These are phyloP conservation scores for Ornithorhynchus anatinus DNA, from an alignment of 2,113 vertebrate genomes.

Conservation along the genomic window DNA sequence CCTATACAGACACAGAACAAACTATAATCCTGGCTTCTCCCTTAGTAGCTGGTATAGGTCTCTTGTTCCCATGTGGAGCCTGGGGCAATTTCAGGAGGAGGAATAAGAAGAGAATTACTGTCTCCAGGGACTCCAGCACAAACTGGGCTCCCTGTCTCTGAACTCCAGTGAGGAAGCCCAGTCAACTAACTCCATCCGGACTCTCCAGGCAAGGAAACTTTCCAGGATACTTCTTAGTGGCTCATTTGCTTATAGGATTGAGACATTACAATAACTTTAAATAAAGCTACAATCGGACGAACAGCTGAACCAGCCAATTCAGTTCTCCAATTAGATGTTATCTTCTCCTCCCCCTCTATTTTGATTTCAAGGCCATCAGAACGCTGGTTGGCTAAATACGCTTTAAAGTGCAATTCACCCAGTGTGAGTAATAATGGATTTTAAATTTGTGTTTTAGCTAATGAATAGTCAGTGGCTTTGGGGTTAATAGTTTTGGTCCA, in stretches of 20 bases:
- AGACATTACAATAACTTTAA: slow-evolving; percentile 65
- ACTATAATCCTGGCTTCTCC: background rate
- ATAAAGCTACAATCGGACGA: slow-evolving; percentile 67
- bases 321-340: slow-evolving; percentile 66
- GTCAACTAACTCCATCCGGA: background rate
- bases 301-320: slow-evolving; percentile 59
- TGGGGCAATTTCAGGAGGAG: background rate
- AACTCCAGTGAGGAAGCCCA: background rate
- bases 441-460: slow-evolving; percentile 75
- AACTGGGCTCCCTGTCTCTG: background rate
- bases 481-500: slow-evolving; percentile 72
- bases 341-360: slow-evolving; percentile 61
- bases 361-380: slow-evolving; percentile 75
- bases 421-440: slow-evolving; percentile 77
- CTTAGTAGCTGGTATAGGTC: background rate
- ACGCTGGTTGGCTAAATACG: slow-evolving; percentile 76
- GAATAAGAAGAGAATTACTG: background rate
- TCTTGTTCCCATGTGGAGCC: background rate
- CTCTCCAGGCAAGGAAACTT: background rate
- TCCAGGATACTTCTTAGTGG: slow-evolving; percentile 10
- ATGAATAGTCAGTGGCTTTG: slow-evolving; percentile 76
- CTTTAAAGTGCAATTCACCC: slow-evolving; percentile 77
- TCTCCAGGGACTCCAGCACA: background rate
- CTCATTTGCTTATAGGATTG: slow-evolving; percentile 23
- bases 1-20: background rate